Conservation (phyloP, 2,113 vertebrate species). For the Hoplias malabaricus region DNA sequence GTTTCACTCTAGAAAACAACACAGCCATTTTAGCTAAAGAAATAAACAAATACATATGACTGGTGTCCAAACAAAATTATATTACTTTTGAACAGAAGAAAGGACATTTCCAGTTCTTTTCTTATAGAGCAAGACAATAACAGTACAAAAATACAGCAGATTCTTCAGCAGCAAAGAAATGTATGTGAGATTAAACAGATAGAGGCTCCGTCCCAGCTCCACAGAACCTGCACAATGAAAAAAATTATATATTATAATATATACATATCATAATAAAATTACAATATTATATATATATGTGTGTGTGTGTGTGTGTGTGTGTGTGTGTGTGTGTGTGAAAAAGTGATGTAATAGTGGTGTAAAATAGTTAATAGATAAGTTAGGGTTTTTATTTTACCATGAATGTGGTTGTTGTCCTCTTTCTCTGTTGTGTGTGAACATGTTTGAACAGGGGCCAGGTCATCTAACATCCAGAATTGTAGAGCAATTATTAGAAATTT, state of each 20-base stretch:
- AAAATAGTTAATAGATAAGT: background rate
- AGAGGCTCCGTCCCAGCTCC: background rate
- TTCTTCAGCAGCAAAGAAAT: constrained; percentile 37
- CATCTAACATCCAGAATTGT: background rate
- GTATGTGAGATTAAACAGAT: constrained; percentile 24
- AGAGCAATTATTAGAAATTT: background rate
- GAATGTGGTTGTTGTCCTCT: too few species aligned
- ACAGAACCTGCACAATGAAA: background rate
- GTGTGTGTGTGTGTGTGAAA: too few species aligned
- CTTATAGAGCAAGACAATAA: constrained; percentile 26
- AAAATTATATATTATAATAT: background rate
- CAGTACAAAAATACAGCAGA: constrained; percentile 10
- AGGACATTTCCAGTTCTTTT: constrained; percentile 13
- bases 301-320: too few species aligned
- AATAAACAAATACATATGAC: background rate
- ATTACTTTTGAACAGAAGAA: too few species aligned
- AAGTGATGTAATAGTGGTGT: too few species aligned
- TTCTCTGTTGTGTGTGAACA: background rate
- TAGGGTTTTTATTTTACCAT: background rate
- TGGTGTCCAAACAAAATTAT: too few species aligned
- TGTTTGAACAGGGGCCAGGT: background rate
- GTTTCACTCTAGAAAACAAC: too few species aligned
- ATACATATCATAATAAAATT: too few species aligned
- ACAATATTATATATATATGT: too few species aligned
- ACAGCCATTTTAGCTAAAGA: too few species aligned